phyloP scores from a whole-genome alignment of 2,888 invertebrate species.

The Pammene fasciana region DNA sequence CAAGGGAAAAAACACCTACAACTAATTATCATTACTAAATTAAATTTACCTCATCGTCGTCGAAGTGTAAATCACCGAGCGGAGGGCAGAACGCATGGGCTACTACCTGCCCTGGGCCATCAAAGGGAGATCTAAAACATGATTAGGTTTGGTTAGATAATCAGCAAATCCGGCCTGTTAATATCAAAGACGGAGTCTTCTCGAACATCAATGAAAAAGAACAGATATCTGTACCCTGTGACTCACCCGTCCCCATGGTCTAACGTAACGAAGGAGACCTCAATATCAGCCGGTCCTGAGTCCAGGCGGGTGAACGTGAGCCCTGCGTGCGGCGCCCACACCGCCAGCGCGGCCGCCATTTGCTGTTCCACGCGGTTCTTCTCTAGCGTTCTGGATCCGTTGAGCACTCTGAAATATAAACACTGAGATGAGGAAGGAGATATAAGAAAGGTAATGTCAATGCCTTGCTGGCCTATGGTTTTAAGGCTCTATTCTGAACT shows the following conservation, averaged over 20 bases:
- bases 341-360: constrained; percentile 84
- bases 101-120: constrained; percentile 88
- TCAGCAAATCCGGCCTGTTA: no score
- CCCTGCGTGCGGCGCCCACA: constrained; percentile 87
- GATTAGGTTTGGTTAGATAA: not conserved
- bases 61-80: constrained; percentile 90
- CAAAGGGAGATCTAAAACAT: constrained; percentile 86
- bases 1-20: no score
- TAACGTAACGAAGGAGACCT: constrained; percentile 87
- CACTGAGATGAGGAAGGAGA: not conserved
- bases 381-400: constrained; percentile 86
- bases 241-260: constrained; percentile 88
- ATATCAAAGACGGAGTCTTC: no score
- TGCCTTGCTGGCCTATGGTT: not conserved
- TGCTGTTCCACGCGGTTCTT: constrained; percentile 81
- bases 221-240: no score
- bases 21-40: not conserved
- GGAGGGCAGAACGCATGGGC: constrained; percentile 92
- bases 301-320: constrained; percentile 81
- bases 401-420: constrained; percentile 83
- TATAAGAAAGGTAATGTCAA: no score
- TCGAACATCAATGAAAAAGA: no score
- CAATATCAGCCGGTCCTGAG: constrained; percentile 87
- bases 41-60: constrained; percentile 85
- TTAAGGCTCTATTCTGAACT: no score